Base-by-base conservation (phyloP, 2,113 vertebrate species). In the Clarias gariepinus region DNA sequence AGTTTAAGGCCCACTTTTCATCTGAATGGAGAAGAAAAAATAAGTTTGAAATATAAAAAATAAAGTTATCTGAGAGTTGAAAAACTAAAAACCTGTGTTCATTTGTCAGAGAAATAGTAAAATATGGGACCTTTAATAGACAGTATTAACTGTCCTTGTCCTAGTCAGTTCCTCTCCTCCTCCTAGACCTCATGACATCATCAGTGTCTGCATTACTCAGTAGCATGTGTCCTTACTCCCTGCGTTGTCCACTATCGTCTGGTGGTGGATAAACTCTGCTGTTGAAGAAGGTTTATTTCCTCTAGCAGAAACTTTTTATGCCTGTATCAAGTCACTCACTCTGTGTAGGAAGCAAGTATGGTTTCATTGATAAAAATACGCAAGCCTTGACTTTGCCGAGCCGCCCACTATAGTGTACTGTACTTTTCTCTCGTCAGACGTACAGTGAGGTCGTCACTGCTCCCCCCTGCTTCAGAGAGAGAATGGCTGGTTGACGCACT, bases 401-500 rank as follows among this genome's bases (percentile, higher is more conserved):
- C 60, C 80, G 1, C 86, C 86, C 71, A 83, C 81, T 13, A 30
- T 57, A 1, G 53, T 80, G 25, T 86, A 82, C 68, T 74, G 79
- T 61, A 21, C 58, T 63, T 23, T 71, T 16, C 55, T n/a, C 33
- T 60, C 83, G 25, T 86, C 79, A 86, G 41, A 61, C 6, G 13
- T 53, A 73, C 85, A 64, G 79, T 74, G 36, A 82, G 41, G 61
- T 58, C 76, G 12, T 74, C 78, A 71, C 66, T 23, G 55, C 66
- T 71, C 57, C 25, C 64, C 47, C 53, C 47, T 6, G 47, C 47
- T 47, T 47, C 47, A 47, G 47, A 28, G 64, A 86, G 85, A 71
- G 61, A 33, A 78, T 63, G 60, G 61, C 73, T 58, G 77, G 23
- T 36, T 82, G 85, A 87, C 85, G 68, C 55, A 60, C n/a, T 82